phyloP scores from a whole-genome alignment of 1,140 invertebrate species.

The Wasmannia auropunctata region DNA sequence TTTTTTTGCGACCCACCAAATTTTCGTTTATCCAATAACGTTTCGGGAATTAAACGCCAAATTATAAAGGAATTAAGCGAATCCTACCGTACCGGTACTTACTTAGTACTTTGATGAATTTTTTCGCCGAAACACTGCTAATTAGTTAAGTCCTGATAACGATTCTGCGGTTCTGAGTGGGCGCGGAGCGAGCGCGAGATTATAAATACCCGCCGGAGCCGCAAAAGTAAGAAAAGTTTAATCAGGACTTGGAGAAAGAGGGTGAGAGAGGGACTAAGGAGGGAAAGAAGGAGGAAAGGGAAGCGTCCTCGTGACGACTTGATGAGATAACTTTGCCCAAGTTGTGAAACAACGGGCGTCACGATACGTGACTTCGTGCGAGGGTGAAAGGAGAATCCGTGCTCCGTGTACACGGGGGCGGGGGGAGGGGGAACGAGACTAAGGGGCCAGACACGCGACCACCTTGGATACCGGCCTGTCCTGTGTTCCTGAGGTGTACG shows the following conservation, averaged over 20 bases:
- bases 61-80: neutral
- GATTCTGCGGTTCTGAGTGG: conserved; percentile 28
- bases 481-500: conserved; percentile 50
- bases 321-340: conserved; percentile 76
- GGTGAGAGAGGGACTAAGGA: neutral
- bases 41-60: neutral
- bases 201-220: conserved; percentile 55
- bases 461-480: conserved; percentile 53
- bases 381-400: conserved; percentile 69
- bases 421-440: conserved; percentile 38
- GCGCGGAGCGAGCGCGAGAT: conserved; percentile 29
- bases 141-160: conserved; percentile 61
- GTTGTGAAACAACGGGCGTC: conserved; percentile 75
- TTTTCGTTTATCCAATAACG: neutral
- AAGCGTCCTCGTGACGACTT: conserved; percentile 75
- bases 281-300: neutral
- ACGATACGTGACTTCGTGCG: conserved; percentile 70
- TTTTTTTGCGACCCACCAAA: neutral
- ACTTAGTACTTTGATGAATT: conserved; percentile 19
- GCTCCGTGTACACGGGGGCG: neutral
- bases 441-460: conserved; percentile 69
- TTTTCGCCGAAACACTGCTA: conserved; percentile 23
- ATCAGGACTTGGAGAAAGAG: conserved; percentile 56
- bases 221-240: conserved; percentile 70
- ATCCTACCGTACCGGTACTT: neutral